Base-by-base conservation (phyloP, 2,113 vertebrate genomes). In the Gobiocypris rarus region DNA sequence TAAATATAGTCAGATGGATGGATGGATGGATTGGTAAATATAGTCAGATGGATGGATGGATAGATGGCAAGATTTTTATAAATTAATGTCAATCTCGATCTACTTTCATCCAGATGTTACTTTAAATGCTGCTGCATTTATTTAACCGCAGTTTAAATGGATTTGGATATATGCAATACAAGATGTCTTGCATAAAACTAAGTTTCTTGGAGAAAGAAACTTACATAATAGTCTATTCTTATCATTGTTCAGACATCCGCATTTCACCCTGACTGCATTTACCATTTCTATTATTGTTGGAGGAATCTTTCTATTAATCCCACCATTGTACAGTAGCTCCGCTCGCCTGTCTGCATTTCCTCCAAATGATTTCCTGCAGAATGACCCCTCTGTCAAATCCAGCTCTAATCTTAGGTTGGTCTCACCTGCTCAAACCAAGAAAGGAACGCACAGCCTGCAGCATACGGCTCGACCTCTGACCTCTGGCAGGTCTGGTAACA, bases 321-420 rank as follows among this genome's bases (percentile, higher is more conserved):
- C 38, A 14, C 5, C 3, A 3, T 26, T 41, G 13, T 74, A 24
- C 24, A 48, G 71, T 80, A 28, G 58, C 76, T 15, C 15, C 38
- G 4, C 38, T 63, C 38, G 19, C 41, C 58, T 79, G 58, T 79
- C 58, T 65, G 77, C 7, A 6, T 48, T 48, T 22, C 11, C 17
- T 81, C 17, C 59, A 67, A 48, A 67, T 81, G 43, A 81, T 50
- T 31, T 34, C 58, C 61, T 22, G 43, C 15, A 67, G 5, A 34
- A 15, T 63, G 76, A 78, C 76, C 76, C n/a, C 56, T 77, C 75
- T 63, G 76, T 78, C 56, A 63, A 63, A 26, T 15, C 59, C 43
- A 67, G n/a, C 59, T 81, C 78, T 81, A 81, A 65, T 81, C 58
- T 81, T 81, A 81, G 78, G 3, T 65, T 65, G 43, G 7, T 26